phyloP scores from a whole-genome alignment of 2,797 vertebrate species.

The Tangara arthus region DNA sequence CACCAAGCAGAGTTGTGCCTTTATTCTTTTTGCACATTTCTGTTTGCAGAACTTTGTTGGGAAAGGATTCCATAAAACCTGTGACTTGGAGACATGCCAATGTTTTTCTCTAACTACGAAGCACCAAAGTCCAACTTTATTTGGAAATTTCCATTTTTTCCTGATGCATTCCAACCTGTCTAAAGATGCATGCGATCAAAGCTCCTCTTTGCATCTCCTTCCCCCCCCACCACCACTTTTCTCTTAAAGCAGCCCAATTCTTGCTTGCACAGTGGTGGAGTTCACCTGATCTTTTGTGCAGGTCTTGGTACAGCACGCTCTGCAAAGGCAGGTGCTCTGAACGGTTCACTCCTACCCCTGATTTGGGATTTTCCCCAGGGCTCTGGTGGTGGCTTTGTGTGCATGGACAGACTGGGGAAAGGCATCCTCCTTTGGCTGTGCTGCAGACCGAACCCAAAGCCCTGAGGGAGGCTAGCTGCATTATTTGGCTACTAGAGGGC shows the following conservation, averaged over 20 bases:
- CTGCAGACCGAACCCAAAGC: background rate
- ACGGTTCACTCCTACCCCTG: background rate
- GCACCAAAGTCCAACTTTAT: background rate
- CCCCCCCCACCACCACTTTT: fast-evolving
- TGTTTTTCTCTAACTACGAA: background rate
- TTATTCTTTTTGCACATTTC: background rate
- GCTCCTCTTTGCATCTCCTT: background rate
- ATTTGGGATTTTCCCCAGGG: background rate
- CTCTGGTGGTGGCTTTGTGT: background rate
- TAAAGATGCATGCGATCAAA: background rate
- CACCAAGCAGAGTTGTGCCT: background rate
- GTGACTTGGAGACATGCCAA: background rate
- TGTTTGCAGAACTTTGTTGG: background rate
- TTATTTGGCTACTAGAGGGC: background rate
- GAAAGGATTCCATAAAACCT: background rate
- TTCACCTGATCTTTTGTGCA: background rate
- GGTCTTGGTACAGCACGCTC: background rate
- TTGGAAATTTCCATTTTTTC: background rate
- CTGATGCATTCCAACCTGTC: background rate
- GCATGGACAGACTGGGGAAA: background rate
- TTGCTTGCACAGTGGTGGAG: background rate
- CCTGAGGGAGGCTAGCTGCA: background rate
- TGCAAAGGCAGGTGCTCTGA: background rate
- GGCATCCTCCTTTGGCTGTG: background rate
- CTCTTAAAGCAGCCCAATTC: background rate